Conservation (phyloP, 2,888 invertebrate genomes). For the Plutella xylostella region DNA sequence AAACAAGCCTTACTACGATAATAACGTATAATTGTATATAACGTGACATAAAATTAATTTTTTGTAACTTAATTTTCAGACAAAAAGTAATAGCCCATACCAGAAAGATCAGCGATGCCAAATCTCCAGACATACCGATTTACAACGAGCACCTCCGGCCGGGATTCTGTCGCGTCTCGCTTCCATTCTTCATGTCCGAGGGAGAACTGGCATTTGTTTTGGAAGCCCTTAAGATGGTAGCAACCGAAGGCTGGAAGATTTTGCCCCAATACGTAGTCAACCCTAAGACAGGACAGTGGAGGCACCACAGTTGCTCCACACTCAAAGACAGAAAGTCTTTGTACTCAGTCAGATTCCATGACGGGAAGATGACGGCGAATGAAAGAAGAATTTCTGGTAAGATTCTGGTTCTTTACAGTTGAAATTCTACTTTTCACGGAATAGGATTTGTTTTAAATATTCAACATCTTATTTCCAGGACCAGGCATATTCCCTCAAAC, state of each 20-base stretch:
- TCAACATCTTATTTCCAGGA: slow-evolving; percentile 43
- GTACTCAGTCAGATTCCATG: slow-evolving; percentile 78
- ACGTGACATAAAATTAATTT: not conserved
- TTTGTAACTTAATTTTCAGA: slow-evolving; percentile 30
- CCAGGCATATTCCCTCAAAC: slow-evolving; percentile 80
- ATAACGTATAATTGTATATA: not conserved
- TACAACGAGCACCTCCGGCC: slow-evolving; percentile 81
- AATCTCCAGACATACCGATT: slow-evolving; percentile 52
- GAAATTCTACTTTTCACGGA: not conserved
- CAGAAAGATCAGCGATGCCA: slow-evolving; percentile 51
- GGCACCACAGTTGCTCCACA: slow-evolving; percentile 82
- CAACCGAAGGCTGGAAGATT: slow-evolving; percentile 90
- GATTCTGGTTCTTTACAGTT: slow-evolving; percentile 10
- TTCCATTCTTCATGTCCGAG: slow-evolving; percentile 88
- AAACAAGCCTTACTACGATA: not conserved
- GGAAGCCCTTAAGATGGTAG: slow-evolving; percentile 88
- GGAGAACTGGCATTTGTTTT: slow-evolving; percentile 83
- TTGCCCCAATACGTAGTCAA: slow-evolving; percentile 90
- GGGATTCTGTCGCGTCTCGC: slow-evolving; percentile 86
- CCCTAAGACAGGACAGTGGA: slow-evolving; percentile 90
- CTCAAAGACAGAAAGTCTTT: slow-evolving; percentile 88
- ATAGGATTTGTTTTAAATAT: not conserved
- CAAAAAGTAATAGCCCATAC: slow-evolving; percentile 56
- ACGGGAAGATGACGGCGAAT: slow-evolving; percentile 80
- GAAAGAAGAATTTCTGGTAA: slow-evolving; percentile 76